Base-by-base conservation (phyloP, 2,797 vertebrate genomes). In the Rhinatrema bivittatum region DNA sequence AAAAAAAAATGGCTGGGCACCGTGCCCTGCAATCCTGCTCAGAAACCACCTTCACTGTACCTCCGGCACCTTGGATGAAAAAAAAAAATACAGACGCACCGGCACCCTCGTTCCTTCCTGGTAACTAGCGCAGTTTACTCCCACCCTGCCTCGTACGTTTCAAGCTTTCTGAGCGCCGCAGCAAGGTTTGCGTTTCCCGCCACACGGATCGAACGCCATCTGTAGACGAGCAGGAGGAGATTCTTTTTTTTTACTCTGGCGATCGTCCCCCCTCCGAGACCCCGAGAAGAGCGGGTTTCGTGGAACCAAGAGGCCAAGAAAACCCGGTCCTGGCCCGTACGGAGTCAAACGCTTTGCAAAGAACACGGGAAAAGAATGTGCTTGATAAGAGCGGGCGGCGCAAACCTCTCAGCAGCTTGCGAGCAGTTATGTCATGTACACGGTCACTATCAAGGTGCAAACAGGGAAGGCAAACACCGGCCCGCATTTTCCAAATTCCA, bases 391-490 rank as follows among this genome's bases (percentile, higher is more conserved):
- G 20, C 44, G 30, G 25, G 37, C 45, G 58, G 47, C 1, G 7
- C 52, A 59, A 50, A 68, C 57, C 25, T 4, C 6, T 41, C 42
- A 47, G 37, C 20, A 35, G 16, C 47, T 48, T 28, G 6, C 39
- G 50, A 13, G 12, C 7, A 9, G n/a, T 61, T 49, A 56, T 51
- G 65, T 52, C 72, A 68, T 60, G 52, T 42, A 25, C 56, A 6
- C 33, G 50, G 16, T 45, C 58, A 60, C 74, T 77, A 81, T 82
- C 75, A 64, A 44, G 49, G 50, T 46, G 40, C 19, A 72, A 73
- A 70, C 47, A 43, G 34, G 42, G 36, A 15, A 19, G 61, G 64
- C 53, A 50, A 79, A 81, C 42, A 76, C 50, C 58, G 50, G 38
- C 50, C 12, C 1, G 31, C 41, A 72, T 75, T 70, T 60, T 30